These are phyloP conservation scores for Carcina quercana DNA, from an alignment of 2,888 invertebrate genomes.

Conservation along the genomic window DNA sequence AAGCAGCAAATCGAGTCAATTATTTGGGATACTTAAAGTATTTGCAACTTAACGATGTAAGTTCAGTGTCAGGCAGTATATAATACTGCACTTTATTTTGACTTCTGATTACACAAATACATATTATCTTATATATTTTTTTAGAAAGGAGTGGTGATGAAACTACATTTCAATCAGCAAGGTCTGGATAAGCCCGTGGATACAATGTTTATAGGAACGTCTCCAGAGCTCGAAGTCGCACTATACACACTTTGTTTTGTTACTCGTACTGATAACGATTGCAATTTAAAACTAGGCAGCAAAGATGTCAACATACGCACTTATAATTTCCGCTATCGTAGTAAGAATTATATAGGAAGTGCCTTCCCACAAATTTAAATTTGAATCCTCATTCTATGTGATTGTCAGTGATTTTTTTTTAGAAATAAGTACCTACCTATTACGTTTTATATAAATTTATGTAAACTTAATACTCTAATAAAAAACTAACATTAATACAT, in stretches of 20 bases:
- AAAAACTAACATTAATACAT: no score
- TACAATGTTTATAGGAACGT: conserved; percentile 87
- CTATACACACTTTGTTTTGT: conserved; percentile 92
- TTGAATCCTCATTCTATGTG: no score
- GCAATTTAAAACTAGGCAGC: conserved; percentile 82
- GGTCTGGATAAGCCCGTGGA: conserved; percentile 84
- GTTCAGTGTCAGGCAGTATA: conserved; percentile 25
- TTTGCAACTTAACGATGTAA: conserved; percentile 81
- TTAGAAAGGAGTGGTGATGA: conserved; percentile 85
- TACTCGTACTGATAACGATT: conserved; percentile 81
- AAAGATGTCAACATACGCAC: conserved; percentile 83
- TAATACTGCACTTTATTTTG: not conserved
- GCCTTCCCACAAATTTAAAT: conserved; percentile 86
- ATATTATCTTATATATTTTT: conserved; percentile 8
- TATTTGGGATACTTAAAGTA: conserved; percentile 88
- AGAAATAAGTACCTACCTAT: no score
- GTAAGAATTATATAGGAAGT: conserved; percentile 86
- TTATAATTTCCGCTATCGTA: conserved; percentile 82
- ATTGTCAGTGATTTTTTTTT: no score
- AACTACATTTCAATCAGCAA: conserved; percentile 82
- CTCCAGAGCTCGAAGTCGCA: conserved; percentile 94
- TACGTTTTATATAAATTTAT: no score
- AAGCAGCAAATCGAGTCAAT: conserved; percentile 79
- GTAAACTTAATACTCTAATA: no score
- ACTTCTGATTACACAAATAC: not conserved